Evolutionary conservation across 2,113 vertebrate genomes (phyloP), one percentile per base, ranked within the genome.

Genomic region (Turnix velox): DNA sequence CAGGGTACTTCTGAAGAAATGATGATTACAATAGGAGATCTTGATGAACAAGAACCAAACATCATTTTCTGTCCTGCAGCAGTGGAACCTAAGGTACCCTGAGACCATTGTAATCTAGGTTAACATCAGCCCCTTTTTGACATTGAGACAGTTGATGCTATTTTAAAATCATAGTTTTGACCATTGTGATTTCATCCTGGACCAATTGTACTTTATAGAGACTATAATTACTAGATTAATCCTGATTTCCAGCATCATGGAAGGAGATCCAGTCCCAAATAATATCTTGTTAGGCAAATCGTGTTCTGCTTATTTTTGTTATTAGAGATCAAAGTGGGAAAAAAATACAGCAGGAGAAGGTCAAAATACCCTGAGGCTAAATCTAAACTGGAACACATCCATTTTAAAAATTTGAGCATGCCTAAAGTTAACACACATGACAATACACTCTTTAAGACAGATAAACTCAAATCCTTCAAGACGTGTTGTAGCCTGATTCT

Each of bases 361-460:
- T 92, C 88, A 94, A 94, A 96, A 88, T 52, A 89, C 10, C 88
- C 90, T 4, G 33, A 87, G 85, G 88, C 61, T 81, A 90, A 74
- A 94, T 84, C 76, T 67, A 86, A 88, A 72, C 33, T 57, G 37
- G 73, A 94, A 30, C 24, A 54, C 67, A 72, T 68, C 66, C 52
- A 27, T 67, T 49, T 87, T 51, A 63, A 81, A 94, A 82, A 55
- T 30, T 19, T 2, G 25, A 75, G 10, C 11, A 20, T 68, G 49
- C 69, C 61, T 91, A 18, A 90, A 87, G 59, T 84, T 94, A 90
- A 39, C 80, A 80, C 80, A 80, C 80, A 86, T 87, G 68, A 55
- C 66, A 54, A 88, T 73, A 72, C 67, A 22, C n/a, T 71, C 49
- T 74, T 78, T 79, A 25, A 78, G 57, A 45, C n/a, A 33, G 35